phyloP scores from a whole-genome alignment of 1,140 invertebrate species.

The Drosophila ercepeae region DNA sequence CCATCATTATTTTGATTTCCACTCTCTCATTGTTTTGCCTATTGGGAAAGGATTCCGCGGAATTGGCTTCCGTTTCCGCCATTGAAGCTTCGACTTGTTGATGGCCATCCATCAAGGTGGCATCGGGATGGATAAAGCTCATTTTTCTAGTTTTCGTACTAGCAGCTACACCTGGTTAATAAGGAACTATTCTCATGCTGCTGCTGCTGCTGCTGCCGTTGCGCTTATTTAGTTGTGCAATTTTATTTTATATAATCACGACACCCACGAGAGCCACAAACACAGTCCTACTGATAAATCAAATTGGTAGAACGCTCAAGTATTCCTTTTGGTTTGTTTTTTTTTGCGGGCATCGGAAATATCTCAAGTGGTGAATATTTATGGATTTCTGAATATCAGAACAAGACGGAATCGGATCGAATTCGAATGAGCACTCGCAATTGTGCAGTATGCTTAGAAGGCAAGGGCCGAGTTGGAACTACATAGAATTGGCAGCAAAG shows the following conservation, averaged over 20 bases:
- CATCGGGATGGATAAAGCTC: conserved; percentile 75
- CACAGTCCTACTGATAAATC: conserved; percentile 26
- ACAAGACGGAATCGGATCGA: background rate
- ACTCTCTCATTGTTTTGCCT: conserved; percentile 29
- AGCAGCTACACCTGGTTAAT: background rate
- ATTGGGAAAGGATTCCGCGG: background rate
- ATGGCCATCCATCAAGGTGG: conserved; percentile 40
- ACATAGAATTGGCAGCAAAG: conserved; percentile 29
- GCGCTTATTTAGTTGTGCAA: conserved; percentile 35
- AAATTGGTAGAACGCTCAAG: conserved; percentile 6
- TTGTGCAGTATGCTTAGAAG: conserved; percentile 18
- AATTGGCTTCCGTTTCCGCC: background rate
- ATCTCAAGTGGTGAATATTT: conserved; percentile 15
- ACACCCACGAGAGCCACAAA: conserved; percentile 13
- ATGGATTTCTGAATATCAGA: conserved; percentile 20
- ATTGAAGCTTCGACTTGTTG: background rate
- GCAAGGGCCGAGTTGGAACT: conserved; percentile 46
- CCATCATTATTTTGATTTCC: conserved; percentile 70
- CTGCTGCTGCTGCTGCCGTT: conserved; percentile 32
- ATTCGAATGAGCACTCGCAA: conserved; percentile 4
- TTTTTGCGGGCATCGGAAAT: conserved; percentile 11
- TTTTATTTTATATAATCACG: conserved; percentile 66
- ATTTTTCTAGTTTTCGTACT: conserved; percentile 29
- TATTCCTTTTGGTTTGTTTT: background rate
- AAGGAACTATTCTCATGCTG: conserved; percentile 25